Evolutionary conservation across 35 echinoderm and acorn worm genomes (phyloP), one percentile per base, ranked within the genome.

Genomic region (Ophioderma brevispina): DNA sequence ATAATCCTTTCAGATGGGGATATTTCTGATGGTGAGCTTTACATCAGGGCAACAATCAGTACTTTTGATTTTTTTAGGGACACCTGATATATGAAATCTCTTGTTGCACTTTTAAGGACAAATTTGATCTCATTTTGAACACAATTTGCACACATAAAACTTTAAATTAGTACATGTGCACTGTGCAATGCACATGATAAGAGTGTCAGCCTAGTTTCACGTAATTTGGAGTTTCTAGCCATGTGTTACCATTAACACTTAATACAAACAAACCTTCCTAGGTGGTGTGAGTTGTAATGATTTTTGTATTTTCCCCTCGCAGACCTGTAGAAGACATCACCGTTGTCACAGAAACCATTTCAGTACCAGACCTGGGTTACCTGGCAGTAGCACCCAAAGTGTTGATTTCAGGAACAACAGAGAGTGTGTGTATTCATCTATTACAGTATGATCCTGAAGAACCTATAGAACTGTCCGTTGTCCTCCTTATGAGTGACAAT

Each of bases 311-410:
- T 79, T 40, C 36, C 79, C 10, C 25, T 21, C 33, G 23, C 81
- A 83, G 39, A 46, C 37, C 81, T 46, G 4, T 46, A 17, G 41
- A 46, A 46, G 59, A 13, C 4, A 70, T 25, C n/a, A 25, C 4
- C 28, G 23, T 25, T 6, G 59, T 13, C 10, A 30, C 59, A 70
- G 59, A 70, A 70, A 25, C 59, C 10, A 70, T 46, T 17, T 8
- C 59, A 70, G 59, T 15, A 25, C 31, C 46, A 32, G 32, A 33
- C 14, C 31, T 64, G 39, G 83, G 83, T 55, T 85, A 85, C 83
- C 34, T 85, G 11, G 83, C 63, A 59, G 28, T 85, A 23, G 34
- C 83, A 64, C 83, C 83, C 55, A 85, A 64, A 59, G 55, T 85
- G 25, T 23, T 85, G 35, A 64, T 85, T 32, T 8, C 83, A 37